These are phyloP conservation scores for Rhagologus leucostigma DNA, from an alignment of 2,113 vertebrate species.

Conservation along the genomic window DNA sequence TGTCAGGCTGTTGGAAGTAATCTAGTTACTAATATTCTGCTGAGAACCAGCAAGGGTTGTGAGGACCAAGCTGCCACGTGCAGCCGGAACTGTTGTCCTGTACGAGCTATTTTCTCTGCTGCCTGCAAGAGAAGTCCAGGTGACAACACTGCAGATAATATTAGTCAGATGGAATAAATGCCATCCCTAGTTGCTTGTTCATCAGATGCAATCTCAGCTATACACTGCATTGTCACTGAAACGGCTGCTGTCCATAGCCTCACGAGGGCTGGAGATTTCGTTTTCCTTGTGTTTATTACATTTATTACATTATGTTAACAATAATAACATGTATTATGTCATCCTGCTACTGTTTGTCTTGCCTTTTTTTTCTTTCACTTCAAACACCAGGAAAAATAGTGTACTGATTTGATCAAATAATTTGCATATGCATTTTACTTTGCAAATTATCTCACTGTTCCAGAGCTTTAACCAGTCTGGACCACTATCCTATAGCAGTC, in stretches of 20 bases:
- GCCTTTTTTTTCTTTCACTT: background rate
- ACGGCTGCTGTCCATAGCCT: background rate
- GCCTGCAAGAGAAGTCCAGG: background rate
- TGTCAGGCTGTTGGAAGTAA: background rate
- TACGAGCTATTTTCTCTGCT: background rate
- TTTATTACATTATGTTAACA: background rate
- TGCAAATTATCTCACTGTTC: slow-evolving; percentile 36
- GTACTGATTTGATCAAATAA: slow-evolving; percentile 17
- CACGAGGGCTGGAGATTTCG: background rate
- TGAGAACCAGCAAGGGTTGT: background rate
- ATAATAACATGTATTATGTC: background rate
- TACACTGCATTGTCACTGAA: background rate
- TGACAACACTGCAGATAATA: background rate
- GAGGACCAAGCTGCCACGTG: background rate
- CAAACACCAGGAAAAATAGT: background rate
- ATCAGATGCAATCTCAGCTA: background rate
- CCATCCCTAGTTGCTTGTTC: background rate
- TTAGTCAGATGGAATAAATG: background rate
- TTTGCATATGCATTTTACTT: slow-evolving; percentile 39
- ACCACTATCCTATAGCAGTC: background rate
- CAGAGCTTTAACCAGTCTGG: slow-evolving; percentile 17
- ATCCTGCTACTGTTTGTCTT: background rate
- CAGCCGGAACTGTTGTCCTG: background rate
- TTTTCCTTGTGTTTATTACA: background rate
- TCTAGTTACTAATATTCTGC: background rate